Evolutionary conservation across 2,888 invertebrate genomes (phyloP), one percentile per base, ranked within the genome.

Genomic region (Netelia melanura): DNA sequence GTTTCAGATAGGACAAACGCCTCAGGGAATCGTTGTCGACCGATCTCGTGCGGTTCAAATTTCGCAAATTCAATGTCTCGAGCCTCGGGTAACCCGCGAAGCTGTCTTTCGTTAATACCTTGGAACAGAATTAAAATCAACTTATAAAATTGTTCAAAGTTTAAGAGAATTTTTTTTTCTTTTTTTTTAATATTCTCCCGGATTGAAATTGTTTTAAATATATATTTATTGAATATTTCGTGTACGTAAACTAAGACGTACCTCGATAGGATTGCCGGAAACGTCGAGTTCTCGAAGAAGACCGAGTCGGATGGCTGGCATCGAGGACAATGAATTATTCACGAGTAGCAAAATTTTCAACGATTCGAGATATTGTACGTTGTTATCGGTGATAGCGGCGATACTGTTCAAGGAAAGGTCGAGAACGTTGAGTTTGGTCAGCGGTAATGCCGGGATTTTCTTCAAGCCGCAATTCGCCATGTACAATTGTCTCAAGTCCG

Each of bases 321-420:
- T 95, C 89, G 96, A 96, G 77, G 95, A 95, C 85, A 98, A 94
- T 90, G 96, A 96, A 94, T 98, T 98, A 92, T 96, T 95, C 87
- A 97, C 96, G 88, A 98, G 94, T 91, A 97, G 96, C 86, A 98
- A 95, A 89, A 96, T 95, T 88, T 97, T 96, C 76, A 98, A 94
- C 89, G 96, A 96, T 58, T 95, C 95, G 91, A 98, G 94, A 86
- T 96, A 96, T 88, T 96, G 96, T 67, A 97, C 95, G 70, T 97
- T 95, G 91, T 96, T 97, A 89, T 96, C 96, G 88, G 95, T 95
- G 89, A 97, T 96, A 90, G 95, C 96, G 83, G 95, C 95, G 88
- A 98, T 96, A 88, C 95, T 95, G 94, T 98, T 98, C 87, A 96
- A 95, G 81, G 98, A 97, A 84, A 98, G 94, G 94, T 98, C 98